Base-by-base conservation (phyloP, 2,888 invertebrate species). In the Chaetogeoica ovagalla region DNA sequence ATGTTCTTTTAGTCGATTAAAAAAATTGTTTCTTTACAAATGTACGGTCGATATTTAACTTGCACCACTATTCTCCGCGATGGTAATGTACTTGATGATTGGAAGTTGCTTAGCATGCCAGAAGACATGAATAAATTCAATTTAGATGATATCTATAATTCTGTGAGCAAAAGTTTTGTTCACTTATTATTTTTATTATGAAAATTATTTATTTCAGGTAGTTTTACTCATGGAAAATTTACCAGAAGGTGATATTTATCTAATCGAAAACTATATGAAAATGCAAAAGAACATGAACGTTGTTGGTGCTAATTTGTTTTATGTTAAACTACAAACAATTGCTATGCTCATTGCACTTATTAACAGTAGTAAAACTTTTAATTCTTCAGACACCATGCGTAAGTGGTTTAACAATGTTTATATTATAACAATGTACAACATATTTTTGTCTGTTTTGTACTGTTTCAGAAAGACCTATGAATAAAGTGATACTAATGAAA, bases 401-500 rank as follows among this genome's bases (percentile, higher is more conserved):
- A 65, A 79, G 19, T 77, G 37, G 37, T 69, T 76, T 43, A 59
- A 7, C 15, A 30, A 43, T 39, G 70, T 21, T 52, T 59, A 2
- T n/a, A 59, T 17, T 21, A 59, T 8, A 60, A 59, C 4, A 30
- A 37, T 63, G 5, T 15, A 52, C 37, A 15, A 21, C 8, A 63
- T n/a, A n/a, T n/a, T 23, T n/a, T 30, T 8, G 4, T 48, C 1
- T 48, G 11, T 48, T 39, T 66, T 68, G n/a, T n/a, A 43, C 23
- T 37, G 52, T 55, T 71, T 60, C 21, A 79, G 79, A 79, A 52
- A 15, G 52, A 37, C 21, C 62, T 23, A 15, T 15, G 15, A 79
- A 71, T 43, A 79, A 71, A 65, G 82, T 82, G 17, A 21, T 73
- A 57, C 39, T 82, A n/a, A 73, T 82, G 65, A 82, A 79, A 74